Conservation (phyloP, 1,140 invertebrate genomes). For the Druon quercuslanigerum region DNA sequence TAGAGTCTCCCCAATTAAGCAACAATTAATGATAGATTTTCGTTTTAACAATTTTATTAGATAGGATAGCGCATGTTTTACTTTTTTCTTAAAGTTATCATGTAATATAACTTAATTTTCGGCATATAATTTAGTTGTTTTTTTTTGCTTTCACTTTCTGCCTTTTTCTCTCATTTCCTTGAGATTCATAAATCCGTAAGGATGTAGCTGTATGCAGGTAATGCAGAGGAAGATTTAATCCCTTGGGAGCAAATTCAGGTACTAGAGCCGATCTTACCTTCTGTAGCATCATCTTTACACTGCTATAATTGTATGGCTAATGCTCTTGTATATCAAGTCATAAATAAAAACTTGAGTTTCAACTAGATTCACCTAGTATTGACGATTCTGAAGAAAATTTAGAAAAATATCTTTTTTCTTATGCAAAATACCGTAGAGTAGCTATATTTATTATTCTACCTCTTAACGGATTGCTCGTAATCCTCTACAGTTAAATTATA, state of each 20-base stretch:
- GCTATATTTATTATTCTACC: background rate
- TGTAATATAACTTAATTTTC: background rate
- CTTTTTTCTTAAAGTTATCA: too few relatives aligned
- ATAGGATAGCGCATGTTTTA: too few relatives aligned
- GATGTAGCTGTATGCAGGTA: background rate
- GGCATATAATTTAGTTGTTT: background rate
- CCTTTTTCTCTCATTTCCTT: background rate
- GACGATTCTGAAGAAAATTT: too few relatives aligned
- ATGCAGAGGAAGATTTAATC: slow-evolving; percentile 20
- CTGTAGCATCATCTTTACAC: background rate
- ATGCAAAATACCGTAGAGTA: background rate
- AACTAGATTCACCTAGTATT: too few relatives aligned
- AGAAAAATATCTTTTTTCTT: too few relatives aligned
- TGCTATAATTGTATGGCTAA: slow-evolving; percentile 8
- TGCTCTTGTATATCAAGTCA: too few relatives aligned
- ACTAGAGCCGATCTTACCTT: slow-evolving; percentile 16
- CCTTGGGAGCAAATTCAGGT: slow-evolving; percentile 9
- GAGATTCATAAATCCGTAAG: slow-evolving; percentile 1
- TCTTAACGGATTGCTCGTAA: background rate
- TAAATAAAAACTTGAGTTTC: too few relatives aligned
- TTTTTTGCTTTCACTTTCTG: background rate
- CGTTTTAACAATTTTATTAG: too few relatives aligned
- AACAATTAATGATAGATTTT: too few relatives aligned
- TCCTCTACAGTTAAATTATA: background rate
- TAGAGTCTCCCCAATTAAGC: too few relatives aligned